Evolutionary conservation across 2,888 invertebrate genomes (phyloP), one percentile per base, ranked within the genome.

Genomic region (Acanthosoma haemorrhoidale): DNA sequence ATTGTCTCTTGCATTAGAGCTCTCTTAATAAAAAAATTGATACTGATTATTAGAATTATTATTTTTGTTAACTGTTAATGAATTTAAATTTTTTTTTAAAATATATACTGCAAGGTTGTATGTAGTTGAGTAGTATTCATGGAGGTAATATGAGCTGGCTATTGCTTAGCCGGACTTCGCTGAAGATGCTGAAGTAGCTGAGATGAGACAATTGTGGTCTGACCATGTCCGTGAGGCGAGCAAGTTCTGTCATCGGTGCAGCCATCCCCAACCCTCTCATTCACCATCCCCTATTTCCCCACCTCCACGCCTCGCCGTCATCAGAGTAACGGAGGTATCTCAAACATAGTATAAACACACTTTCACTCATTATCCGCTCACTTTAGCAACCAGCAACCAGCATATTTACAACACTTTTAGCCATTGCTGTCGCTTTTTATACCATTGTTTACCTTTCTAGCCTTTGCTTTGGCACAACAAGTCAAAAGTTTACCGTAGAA

Each of bases 131-230:
- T 58, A 58, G 32, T 60, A 34, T 36, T 63, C 21, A 34, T 63
- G 38, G 63, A 38, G 38, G 39, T 63, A 63, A 51, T 66, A 43
- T 43, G 34, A 39, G 16, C 43, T 66, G 66, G 66, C 66, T 66
- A 43, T 66, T 66, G 66, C 66, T 70, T 72, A 72, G 72, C 72
- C 67, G 72, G 72, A 70, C 66, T 60, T 72, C 36, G 76, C 74
- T 59, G 76, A 76, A 70, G 77, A 77, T 71, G 77, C 75, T 66
- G 76, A 77, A 71, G 73, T 76, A 13, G 75, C 74, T 34, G 76
- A 77, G 73, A 76, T 76, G 73, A 75, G 75, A 70, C 76, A 75
- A 38, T 72, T 75, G 73, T 75, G 77, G 75, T 75, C 75, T 11
- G 77, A 77, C 68, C 77, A 77, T 72, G 70, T 75, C 69, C 74